Conservation (phyloP, 1,140 invertebrate species). For the Araneus ventricosus region DNA sequence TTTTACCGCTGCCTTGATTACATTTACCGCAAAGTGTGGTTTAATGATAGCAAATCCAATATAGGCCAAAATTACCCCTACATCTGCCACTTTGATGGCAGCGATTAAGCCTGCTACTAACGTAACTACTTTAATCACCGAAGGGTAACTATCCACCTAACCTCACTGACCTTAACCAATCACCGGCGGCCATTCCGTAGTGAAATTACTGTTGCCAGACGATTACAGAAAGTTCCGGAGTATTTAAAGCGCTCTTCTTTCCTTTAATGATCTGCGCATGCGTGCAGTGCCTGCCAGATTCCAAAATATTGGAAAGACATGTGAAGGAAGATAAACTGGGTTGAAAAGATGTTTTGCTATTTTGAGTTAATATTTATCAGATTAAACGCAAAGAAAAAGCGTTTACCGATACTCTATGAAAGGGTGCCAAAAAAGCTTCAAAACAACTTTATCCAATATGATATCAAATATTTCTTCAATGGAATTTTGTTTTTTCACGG, state of each 20-base stretch:
- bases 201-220: not conserved
- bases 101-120: conserved; percentile 7
- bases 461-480: not conserved
- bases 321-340: not conserved
- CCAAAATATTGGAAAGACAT: conserved; percentile 8
- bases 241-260: not conserved
- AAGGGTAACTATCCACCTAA: not conserved
- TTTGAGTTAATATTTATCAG: not conserved
- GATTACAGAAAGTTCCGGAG: not conserved
- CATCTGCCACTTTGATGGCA: conserved; percentile 14
- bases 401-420: conserved; percentile 17
- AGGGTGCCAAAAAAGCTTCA: not conserved
- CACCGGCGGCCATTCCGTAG: not conserved
- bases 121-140: conserved; percentile 25
- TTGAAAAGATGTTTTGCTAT: not conserved
- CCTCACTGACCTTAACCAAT: not conserved
- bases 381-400: not conserved
- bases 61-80: not conserved
- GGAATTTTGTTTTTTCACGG: not conserved
- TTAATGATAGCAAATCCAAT: not conserved
- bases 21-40: not conserved
- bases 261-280: not conserved
- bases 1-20: not conserved
- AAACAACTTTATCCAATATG: not conserved
- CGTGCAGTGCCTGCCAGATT: not conserved